phyloP scores from a whole-genome alignment of 2,797 vertebrate genomes.

The Lepus townsendii region DNA sequence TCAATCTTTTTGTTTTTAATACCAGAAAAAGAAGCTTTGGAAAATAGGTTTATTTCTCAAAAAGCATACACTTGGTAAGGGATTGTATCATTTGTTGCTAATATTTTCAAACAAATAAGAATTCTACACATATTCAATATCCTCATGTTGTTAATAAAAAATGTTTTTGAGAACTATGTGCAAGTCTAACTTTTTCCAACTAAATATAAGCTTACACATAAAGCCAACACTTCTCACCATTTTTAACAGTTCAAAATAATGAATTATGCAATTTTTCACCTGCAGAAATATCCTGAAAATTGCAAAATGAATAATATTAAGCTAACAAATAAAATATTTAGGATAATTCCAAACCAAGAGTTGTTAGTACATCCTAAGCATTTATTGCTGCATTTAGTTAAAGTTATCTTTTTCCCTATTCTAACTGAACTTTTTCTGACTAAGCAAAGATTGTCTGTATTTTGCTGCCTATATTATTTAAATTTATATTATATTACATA shows the following conservation, averaged over 20 bases:
- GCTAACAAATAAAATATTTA: not conserved
- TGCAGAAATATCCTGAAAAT: constrained; percentile 15
- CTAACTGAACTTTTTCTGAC: not conserved
- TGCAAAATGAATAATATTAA: not conserved
- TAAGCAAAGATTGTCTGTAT: not conserved
- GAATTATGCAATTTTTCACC: not conserved
- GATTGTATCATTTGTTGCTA: constrained; percentile 8
- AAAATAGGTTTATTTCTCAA: constrained; percentile 5
- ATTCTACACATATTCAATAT: not conserved
- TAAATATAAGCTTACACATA: not conserved
- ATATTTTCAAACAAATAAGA: not conserved
- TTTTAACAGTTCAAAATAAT: not conserved
- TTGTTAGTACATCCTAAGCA: not conserved
- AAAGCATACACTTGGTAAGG: not conserved
- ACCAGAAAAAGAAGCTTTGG: not conserved
- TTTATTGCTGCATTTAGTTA: not conserved
- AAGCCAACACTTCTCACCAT: not conserved
- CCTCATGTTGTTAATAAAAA: not conserved
- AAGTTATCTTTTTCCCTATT: not conserved
- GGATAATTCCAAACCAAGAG: not conserved
- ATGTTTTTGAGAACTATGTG: not conserved
- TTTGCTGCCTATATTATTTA: not conserved
- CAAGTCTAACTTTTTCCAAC: not conserved
- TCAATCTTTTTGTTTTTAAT: not conserved
- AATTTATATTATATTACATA: not conserved